These are phyloP conservation scores for Ochropleura plecta DNA, from an alignment of 2,888 invertebrate genomes.

Conservation along the genomic window DNA sequence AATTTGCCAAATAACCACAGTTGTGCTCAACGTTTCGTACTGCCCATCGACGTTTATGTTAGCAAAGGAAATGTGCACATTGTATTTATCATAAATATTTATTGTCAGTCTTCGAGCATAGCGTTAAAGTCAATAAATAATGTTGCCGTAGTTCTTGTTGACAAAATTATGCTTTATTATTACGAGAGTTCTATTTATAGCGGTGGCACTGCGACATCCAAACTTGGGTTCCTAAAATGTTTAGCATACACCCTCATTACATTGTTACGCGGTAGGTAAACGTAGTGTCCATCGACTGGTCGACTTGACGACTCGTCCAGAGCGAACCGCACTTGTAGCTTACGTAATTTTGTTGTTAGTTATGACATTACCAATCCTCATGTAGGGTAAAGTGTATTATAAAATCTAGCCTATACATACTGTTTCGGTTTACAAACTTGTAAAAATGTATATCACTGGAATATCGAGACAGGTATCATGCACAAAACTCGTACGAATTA, in stretches of 20 bases:
- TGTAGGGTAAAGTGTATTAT: slow-evolving; percentile 84
- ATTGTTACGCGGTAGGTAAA: slow-evolving; percentile 58
- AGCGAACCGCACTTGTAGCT: slow-evolving; percentile 78
- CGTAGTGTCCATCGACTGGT: slow-evolving; percentile 68
- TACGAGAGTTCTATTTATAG: slow-evolving; percentile 86
- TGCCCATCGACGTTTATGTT: slow-evolving; percentile 69
- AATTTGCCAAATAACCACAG: slow-evolving; percentile 81
- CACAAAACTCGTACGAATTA: slow-evolving; percentile 86
- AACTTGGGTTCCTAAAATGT: slow-evolving; percentile 81
- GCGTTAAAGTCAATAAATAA: slow-evolving; percentile 84
- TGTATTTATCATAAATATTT: slow-evolving; percentile 81
- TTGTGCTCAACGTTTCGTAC: slow-evolving; percentile 81
- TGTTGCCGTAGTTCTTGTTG: slow-evolving; percentile 87
- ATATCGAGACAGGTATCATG: slow-evolving; percentile 83
- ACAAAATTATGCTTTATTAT: slow-evolving; percentile 87
- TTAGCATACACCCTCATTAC: slow-evolving; percentile 55
- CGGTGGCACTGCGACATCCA: slow-evolving; percentile 77
- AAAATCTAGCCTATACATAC: slow-evolving; percentile 83
- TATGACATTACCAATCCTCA: slow-evolving; percentile 82
- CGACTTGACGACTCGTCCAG: slow-evolving; percentile 40
- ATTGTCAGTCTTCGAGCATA: slow-evolving; percentile 84
- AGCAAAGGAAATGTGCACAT: slow-evolving; percentile 84
- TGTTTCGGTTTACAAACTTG: slow-evolving; percentile 82
- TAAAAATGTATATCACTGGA: slow-evolving; percentile 85
- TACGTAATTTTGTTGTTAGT: slow-evolving; percentile 83